These are phyloP conservation scores for Graphium colonna DNA, from an alignment of 2,888 invertebrate species.

Conservation along the genomic window DNA sequence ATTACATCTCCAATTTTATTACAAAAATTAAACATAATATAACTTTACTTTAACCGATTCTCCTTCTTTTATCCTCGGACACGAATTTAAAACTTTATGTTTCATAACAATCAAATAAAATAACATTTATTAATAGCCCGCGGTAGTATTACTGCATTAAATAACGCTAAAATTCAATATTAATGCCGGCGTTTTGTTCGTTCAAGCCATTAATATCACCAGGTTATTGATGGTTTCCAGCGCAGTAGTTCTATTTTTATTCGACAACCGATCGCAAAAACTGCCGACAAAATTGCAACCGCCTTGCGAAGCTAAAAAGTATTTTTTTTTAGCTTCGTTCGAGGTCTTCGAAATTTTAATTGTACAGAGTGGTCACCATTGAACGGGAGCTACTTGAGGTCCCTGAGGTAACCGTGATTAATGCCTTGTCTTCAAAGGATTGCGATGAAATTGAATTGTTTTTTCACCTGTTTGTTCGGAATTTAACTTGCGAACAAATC, in stretches of 20 bases:
- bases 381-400: slow-evolving; percentile 30
- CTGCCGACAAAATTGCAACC: slow-evolving; percentile 38
- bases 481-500: slow-evolving; percentile 13
- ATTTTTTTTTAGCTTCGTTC: no score
- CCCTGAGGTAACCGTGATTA: slow-evolving; percentile 36
- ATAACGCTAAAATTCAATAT: slow-evolving; percentile 6
- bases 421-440: slow-evolving; percentile 23
- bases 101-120: slow-evolving; percentile 11
- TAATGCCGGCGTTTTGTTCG: neutral
- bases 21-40: no score
- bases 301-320: slow-evolving; percentile 37
- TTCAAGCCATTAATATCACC: slow-evolving; percentile 17
- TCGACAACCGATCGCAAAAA: slow-evolving; percentile 42
- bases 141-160: slow-evolving; percentile 1
- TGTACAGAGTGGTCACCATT: slow-evolving; percentile 24
- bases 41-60: neutral
- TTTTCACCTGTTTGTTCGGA: slow-evolving; percentile 17
- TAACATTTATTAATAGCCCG: slow-evolving; percentile 23
- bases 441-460: slow-evolving; percentile 28
- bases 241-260: slow-evolving; percentile 47
- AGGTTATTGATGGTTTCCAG: slow-evolving; percentile 14
- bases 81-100: no score
- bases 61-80: neutral
- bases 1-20: no score
- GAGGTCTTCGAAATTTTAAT: slow-evolving; percentile 56